These are phyloP conservation scores for Rhabdomys dilectus DNA, from an alignment of 2,113 vertebrate species.

Conservation along the genomic window DNA sequence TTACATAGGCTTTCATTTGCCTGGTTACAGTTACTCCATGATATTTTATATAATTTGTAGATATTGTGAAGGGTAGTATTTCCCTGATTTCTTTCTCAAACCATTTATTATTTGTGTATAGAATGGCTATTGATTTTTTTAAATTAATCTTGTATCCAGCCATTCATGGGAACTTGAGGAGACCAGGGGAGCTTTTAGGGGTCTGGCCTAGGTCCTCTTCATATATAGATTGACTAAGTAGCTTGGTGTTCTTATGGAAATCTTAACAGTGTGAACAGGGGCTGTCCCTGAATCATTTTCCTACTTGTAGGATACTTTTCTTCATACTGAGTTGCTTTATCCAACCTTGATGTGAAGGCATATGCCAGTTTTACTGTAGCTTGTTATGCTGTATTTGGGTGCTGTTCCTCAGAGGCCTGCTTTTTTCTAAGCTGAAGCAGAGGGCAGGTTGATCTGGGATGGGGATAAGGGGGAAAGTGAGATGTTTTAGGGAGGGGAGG, in stretches of 20 bases:
- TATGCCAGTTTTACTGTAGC: not conserved
- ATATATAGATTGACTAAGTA: not conserved
- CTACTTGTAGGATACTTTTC: not conserved
- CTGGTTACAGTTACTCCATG: not conserved
- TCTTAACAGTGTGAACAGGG: not conserved
- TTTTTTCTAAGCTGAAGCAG: not conserved
- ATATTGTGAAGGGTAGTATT: not conserved
- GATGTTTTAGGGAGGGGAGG: not conserved
- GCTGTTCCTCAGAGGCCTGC: not conserved
- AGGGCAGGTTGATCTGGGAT: not conserved
- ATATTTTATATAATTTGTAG: not conserved
- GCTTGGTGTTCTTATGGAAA: not conserved
- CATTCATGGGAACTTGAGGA: not conserved
- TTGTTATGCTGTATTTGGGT: not conserved
- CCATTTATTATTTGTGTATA: not conserved
- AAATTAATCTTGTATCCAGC: not conserved
- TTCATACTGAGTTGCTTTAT: not conserved
- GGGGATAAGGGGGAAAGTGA: too few relatives aligned
- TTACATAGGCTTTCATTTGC: not conserved
- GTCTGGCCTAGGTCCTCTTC: not conserved
- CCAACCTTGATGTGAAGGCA: not conserved
- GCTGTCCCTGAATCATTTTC: not conserved
- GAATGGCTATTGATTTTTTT: not conserved
- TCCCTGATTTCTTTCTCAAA: not conserved
- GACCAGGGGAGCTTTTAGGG: not conserved